phyloP scores from a whole-genome alignment of 2,113 vertebrate genomes.

The Coptodon bakossiorum region DNA sequence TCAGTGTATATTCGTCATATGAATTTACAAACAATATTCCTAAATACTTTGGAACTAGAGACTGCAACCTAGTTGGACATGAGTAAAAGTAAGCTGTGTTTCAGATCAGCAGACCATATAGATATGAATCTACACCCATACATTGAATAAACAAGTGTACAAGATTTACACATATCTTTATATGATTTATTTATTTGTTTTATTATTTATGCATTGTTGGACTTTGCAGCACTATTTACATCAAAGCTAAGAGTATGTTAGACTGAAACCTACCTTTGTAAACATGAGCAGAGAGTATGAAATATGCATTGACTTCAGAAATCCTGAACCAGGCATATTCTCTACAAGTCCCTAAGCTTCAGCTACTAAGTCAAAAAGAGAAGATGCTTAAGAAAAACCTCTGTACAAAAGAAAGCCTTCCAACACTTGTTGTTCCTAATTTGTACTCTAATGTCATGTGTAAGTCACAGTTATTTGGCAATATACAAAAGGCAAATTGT shows the following conservation, averaged over 20 bases:
- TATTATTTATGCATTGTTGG: background rate
- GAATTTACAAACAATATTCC: background rate
- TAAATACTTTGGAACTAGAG: background rate
- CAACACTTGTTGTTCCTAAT: background rate
- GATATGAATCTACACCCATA: background rate
- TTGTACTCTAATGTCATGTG: conserved; percentile 11
- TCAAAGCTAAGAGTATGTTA: background rate
- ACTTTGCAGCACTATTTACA: background rate
- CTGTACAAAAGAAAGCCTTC: conserved; percentile 5
- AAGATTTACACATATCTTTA: background rate
- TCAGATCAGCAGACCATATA: background rate
- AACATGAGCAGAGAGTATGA: conserved; percentile 8
- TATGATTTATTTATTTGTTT: background rate
- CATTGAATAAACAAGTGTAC: background rate
- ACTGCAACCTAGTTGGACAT: background rate
- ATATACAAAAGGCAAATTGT: conserved; percentile 6
- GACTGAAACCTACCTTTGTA: background rate
- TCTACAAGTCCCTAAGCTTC: conserved; percentile 8
- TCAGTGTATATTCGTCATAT: background rate
- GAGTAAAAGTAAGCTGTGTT: background rate
- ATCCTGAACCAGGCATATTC: conserved; percentile 11
- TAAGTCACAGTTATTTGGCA: background rate
- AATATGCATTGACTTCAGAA: conserved; percentile 18
- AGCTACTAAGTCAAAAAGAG: background rate
- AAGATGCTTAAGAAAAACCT: background rate